Base-by-base conservation (phyloP, 2,888 invertebrate species). In the Graphium colonna region DNA sequence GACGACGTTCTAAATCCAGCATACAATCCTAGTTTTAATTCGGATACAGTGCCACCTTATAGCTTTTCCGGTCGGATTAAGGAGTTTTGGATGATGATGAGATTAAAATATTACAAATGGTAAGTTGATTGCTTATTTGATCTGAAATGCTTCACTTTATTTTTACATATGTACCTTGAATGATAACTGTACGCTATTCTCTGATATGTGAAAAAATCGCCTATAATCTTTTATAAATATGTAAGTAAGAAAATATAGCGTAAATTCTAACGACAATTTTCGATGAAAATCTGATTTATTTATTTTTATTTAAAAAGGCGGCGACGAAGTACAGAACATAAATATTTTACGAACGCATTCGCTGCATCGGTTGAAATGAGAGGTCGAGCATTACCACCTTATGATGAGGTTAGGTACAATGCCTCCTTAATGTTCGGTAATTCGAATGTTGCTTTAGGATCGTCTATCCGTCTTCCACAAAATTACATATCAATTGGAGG, bases 401-500 rank as follows among this genome's bases (percentile, higher is more conserved):
- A 59, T 13, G 36, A 65, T 0, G 67, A 67, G 2, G 59, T 68
- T 0, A 64, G 51, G 38, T 69, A 68, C 58, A 76, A 76, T 16
- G 73, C 60, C 0, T 75, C 74, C 0, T 36, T 74, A 4, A 58
- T 74, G 52, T 45, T 74, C 1, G 71, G 68, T 0, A 75, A 74
- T 52, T 70, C 74, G 0, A 63, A 73, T 43, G 49, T 64, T 0
- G 59, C 64, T 0, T 49, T 70, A 1, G 76, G 79, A 1, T 57
- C 55, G 7, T 56, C 75, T 0, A 50, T 61, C 1, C 61, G 67
- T 3, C 49, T 82, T 7, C 85, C 84, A 0, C 78, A 74, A 40
- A 76, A 60, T 26, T 83, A 77, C 44, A 79, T 75, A 43, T 52
- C 65, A 1, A 61, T 83, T 17, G 81, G 74, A 18, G 84, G 84